A percentile compares a stretch with the other conserved stretches of the same genome.
These are phyloP conservation scores for Solenodon paradoxus DNA, from an alignment of 2,113 vertebrate genomes.

Conservation along the genomic window DNA sequence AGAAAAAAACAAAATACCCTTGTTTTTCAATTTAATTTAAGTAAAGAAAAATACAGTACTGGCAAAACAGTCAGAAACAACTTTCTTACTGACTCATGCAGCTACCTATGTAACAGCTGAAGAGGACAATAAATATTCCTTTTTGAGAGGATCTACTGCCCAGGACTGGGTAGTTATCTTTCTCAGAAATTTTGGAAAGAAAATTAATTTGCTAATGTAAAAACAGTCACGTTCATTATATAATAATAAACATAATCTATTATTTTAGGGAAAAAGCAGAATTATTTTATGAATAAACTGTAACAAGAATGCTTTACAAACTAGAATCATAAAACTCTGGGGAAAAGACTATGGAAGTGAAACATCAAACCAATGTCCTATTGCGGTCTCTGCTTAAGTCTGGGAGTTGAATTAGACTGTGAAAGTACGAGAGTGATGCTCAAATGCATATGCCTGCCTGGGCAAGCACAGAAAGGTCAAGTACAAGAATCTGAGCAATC, in stretches of 20 bases:
- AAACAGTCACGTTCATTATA: background rate
- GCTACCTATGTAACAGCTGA: background rate
- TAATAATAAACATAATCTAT: background rate
- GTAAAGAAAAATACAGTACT: background rate
- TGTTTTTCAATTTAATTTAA: conserved; percentile 18
- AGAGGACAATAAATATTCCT: background rate
- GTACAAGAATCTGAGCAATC: background rate
- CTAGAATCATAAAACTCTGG: background rate
- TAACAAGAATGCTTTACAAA: background rate
- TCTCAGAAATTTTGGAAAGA: background rate
- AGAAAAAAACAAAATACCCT: background rate
- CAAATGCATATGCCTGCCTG: background rate
- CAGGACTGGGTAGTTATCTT: background rate
- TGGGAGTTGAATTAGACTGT: background rate
- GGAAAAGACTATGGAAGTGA: background rate
- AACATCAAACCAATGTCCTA: background rate
- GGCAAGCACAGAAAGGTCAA: background rate
- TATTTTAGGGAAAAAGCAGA: conserved; percentile 16
- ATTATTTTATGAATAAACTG: background rate
- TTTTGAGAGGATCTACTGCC: background rate
- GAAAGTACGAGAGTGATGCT: background rate
- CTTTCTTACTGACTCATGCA: background rate
- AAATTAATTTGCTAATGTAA: background rate
- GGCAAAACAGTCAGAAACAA: background rate
- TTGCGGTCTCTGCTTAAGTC: background rate